Evolutionary conservation across 2,113 vertebrate genomes (phyloP).

Genomic region (Anguilla japonica): DNA sequence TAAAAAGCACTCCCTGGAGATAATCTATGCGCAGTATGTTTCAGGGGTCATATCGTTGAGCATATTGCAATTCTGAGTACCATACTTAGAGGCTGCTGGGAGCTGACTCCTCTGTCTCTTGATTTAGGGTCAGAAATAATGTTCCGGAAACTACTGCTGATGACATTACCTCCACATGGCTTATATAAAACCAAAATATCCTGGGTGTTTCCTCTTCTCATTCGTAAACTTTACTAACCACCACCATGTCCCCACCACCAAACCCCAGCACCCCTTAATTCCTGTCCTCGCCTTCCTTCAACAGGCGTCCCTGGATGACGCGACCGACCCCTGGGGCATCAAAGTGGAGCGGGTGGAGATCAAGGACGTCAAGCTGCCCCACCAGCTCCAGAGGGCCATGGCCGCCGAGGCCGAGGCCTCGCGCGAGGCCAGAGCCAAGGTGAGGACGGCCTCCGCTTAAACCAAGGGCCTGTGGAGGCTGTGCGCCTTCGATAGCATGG

Average conservation of each 20-base stretch:
- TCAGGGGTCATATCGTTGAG: not conserved
- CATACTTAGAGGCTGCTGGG: not conserved
- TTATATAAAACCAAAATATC: too few relatives aligned
- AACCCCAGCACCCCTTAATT: too few relatives aligned
- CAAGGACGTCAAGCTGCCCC: slow-evolving; percentile 82
- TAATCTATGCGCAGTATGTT: not conserved
- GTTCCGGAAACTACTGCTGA: too few relatives aligned
- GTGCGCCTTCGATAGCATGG: too few relatives aligned
- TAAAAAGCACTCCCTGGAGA: not conserved
- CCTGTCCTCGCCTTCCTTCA: not conserved
- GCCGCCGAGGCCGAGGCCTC: slow-evolving; percentile 83
- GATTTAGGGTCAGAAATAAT: too few relatives aligned
- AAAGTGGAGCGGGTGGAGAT: slow-evolving; percentile 84
- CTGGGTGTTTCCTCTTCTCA: not conserved
- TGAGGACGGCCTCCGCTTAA: slow-evolving; percentile 44
- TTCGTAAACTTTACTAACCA: not conserved
- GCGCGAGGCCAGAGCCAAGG: slow-evolving; percentile 82
- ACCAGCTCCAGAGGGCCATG: slow-evolving; percentile 84
- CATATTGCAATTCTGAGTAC: not conserved
- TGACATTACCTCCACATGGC: too few relatives aligned
- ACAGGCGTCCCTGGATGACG: slow-evolving; percentile 72
- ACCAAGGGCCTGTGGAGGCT: not conserved
- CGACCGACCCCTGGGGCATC: slow-evolving; percentile 84
- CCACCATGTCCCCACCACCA: too few relatives aligned
- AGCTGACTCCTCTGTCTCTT: too few relatives aligned